Evolutionary conservation across 2,888 invertebrate genomes (phyloP).

Genomic region (Tachina lurida): DNA sequence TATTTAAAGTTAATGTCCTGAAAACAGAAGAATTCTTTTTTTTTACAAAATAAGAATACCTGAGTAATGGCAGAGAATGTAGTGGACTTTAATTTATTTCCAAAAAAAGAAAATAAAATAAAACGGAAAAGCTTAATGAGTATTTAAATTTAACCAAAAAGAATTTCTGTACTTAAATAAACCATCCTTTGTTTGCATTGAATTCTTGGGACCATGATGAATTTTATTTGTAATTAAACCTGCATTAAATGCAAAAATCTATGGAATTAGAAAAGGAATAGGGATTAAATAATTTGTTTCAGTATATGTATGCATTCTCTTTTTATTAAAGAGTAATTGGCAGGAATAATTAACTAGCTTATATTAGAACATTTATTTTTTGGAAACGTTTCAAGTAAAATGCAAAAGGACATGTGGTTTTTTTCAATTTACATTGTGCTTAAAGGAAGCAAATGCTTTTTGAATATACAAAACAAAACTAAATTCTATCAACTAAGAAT

Average conservation of each 20-base stretch:
- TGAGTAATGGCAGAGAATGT: constrained; percentile 29
- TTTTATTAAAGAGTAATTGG: too few relatives aligned
- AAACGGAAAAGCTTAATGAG: constrained; percentile 57
- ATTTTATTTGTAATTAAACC: background rate
- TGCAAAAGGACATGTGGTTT: too few relatives aligned
- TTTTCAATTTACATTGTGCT: too few relatives aligned
- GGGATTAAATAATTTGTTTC: too few relatives aligned
- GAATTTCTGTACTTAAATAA: constrained; percentile 23
- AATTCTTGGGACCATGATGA: background rate
- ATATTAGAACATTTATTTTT: too few relatives aligned
- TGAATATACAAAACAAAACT: too few relatives aligned
- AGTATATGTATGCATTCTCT: too few relatives aligned
- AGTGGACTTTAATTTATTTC: background rate
- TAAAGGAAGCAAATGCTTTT: too few relatives aligned
- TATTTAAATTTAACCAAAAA: constrained; percentile 58
- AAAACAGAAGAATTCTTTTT: constrained; percentile 27
- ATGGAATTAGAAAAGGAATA: constrained; percentile 3
- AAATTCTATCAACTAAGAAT: too few relatives aligned
- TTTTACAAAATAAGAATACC: constrained; percentile 20
- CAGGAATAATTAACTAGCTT: too few relatives aligned
- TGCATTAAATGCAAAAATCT: background rate
- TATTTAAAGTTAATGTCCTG: constrained; percentile 42
- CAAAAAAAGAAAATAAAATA: background rate
- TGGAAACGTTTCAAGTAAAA: too few relatives aligned
- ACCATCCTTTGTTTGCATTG: background rate